phyloP scores from a whole-genome alignment of 2,113 vertebrate genomes.

The Aleadryas rufinucha region DNA sequence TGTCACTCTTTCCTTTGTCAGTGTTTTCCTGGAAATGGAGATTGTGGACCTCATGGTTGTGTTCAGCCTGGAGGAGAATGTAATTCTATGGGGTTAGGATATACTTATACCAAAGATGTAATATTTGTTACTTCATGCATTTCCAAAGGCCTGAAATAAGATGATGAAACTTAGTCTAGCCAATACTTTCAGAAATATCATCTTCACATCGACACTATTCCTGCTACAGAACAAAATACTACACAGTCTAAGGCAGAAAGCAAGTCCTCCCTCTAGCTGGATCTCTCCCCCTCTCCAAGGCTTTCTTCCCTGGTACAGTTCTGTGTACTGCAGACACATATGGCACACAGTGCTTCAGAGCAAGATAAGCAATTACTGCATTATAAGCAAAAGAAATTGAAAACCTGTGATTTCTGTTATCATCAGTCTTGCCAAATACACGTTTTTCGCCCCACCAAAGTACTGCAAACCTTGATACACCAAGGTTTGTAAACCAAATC shows the following conservation, averaged over 20 bases:
- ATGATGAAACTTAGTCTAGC: background rate
- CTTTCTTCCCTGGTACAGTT: background rate
- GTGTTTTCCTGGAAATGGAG: background rate
- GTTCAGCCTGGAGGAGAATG: background rate
- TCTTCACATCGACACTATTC: background rate
- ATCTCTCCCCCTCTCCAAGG: background rate
- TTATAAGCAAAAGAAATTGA: background rate
- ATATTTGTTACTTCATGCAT: background rate
- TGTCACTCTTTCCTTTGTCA: background rate
- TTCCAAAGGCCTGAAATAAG: background rate
- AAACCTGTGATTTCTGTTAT: background rate
- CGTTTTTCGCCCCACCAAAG: rapidly evolving
- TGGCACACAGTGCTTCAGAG: background rate
- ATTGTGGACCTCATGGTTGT: background rate
- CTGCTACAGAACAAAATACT: background rate
- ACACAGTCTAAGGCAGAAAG: background rate
- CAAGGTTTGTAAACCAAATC: background rate
- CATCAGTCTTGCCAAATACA: rapidly evolving
- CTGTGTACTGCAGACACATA: background rate
- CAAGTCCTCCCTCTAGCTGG: background rate
- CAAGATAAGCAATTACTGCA: background rate
- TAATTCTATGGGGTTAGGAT: background rate
- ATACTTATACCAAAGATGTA: rapidly evolving
- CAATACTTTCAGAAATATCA: background rate
- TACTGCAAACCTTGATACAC: background rate